phyloP scores from a whole-genome alignment of 2,888 invertebrate species.

The Chromoteleia sp. region DNA sequence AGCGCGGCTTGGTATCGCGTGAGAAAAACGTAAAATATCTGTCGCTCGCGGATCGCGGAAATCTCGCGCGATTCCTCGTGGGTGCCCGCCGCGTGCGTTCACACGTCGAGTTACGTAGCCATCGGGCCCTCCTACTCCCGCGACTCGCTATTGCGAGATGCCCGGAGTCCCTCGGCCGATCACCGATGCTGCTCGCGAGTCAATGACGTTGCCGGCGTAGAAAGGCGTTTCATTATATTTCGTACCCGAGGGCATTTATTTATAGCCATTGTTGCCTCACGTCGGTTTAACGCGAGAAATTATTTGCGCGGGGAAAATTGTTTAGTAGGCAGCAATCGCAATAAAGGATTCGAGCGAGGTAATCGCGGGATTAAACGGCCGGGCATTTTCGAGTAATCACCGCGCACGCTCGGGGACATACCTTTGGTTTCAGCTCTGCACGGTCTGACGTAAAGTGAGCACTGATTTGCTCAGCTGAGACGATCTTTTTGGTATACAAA shows the following conservation, averaged over 20 bases:
- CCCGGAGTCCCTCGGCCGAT: constrained; percentile 38
- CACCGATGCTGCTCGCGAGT: constrained; percentile 52
- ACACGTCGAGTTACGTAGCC: constrained; percentile 15
- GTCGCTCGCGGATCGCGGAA: constrained; percentile 37
- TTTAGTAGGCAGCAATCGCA: constrained; percentile 54
- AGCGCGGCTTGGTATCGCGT: constrained; percentile 14
- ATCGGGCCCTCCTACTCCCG: constrained; percentile 44
- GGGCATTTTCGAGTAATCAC: constrained; percentile 15
- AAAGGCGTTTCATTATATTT: constrained; percentile 62
- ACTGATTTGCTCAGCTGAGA: neutral
- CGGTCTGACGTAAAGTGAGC: constrained; percentile 42
- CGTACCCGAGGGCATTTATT: constrained; percentile 51
- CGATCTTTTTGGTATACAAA: too few species aligned
- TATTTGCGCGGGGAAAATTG: constrained; percentile 25
- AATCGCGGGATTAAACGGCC: constrained; percentile 48
- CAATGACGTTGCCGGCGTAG: constrained; percentile 49
- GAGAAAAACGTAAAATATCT: constrained; percentile 31
- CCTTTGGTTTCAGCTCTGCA: constrained; percentile 14
- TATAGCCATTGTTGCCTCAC: constrained; percentile 61
- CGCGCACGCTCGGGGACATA: too few species aligned
- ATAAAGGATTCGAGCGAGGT: constrained; percentile 35
- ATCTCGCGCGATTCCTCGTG: constrained; percentile 22
- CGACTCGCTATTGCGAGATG: constrained; percentile 46
- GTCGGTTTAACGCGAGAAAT: constrained; percentile 27
- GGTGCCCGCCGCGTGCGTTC: constrained; percentile 39